phyloP scores from a whole-genome alignment of 2,888 invertebrate species.

The Cinara cedri region DNA sequence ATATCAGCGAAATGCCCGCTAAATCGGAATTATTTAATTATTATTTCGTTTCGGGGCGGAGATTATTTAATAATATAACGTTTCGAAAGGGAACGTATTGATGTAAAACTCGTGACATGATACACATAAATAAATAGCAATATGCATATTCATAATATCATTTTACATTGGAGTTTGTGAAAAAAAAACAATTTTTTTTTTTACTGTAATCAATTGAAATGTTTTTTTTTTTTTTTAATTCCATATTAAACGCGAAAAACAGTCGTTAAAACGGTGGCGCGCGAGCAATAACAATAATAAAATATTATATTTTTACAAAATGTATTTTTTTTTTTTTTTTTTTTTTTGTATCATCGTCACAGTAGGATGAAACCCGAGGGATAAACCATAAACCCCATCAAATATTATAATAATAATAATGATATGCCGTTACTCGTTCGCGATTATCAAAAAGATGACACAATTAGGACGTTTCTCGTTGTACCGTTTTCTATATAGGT shows the following conservation, averaged over 20 bases:
- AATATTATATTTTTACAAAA: too few species aligned
- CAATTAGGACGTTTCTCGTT: too few species aligned
- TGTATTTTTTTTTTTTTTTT: too few species aligned
- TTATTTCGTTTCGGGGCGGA: neutral
- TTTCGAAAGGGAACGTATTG: constrained; percentile 30
- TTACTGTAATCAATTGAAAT: constrained; percentile 17
- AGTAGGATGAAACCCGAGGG: too few species aligned
- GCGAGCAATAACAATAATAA: neutral
- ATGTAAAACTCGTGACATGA: neutral
- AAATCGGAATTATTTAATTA: constrained; percentile 34
- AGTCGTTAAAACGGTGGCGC: neutral
- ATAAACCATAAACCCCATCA: too few species aligned
- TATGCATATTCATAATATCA: constrained; percentile 8
- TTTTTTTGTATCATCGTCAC: too few species aligned
- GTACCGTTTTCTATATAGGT: too few species aligned
- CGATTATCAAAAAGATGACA: too few species aligned
- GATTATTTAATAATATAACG: too few species aligned
- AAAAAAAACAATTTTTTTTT: constrained; percentile 21
- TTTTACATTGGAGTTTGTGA: neutral
- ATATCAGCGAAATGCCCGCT: constrained; percentile 11
- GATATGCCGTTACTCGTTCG: too few species aligned
- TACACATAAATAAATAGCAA: too few species aligned
- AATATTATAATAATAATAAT: too few species aligned
- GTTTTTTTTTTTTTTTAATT: constrained; percentile 1
- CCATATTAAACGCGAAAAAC: neutral